Percentiles rank a stretch among this genome's conserved stretches.
phyloP scores from a whole-genome alignment of 2,113 vertebrate species.

The Camelus bactrianus region DNA sequence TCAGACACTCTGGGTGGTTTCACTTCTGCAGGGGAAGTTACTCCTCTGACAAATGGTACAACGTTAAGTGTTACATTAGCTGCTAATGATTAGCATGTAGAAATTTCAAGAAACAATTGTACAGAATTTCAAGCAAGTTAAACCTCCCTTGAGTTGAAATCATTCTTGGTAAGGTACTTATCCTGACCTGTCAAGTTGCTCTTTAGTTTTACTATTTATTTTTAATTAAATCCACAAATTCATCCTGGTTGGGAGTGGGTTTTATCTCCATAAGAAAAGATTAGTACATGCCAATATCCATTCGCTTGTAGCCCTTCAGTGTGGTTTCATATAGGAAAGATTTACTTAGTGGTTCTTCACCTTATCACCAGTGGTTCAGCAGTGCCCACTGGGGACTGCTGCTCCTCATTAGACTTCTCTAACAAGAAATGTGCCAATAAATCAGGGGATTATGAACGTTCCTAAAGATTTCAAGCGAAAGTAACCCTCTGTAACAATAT shows the following conservation, averaged over 20 bases:
- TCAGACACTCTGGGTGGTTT: slow-evolving; percentile 6
- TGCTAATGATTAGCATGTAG: slow-evolving; percentile 55
- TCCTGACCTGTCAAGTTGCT: slow-evolving; percentile 46
- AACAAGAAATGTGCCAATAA: slow-evolving; percentile 60
- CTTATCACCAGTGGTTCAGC: slow-evolving; percentile 55
- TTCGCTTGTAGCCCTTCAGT: background rate
- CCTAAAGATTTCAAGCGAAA: slow-evolving; percentile 25
- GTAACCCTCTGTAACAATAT: slow-evolving; percentile 43
- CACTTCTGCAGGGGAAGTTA: slow-evolving; percentile 11
- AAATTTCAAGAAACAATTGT: slow-evolving; percentile 62
- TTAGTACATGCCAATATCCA: slow-evolving; percentile 29
- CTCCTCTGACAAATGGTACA: slow-evolving; percentile 40
- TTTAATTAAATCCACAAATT: slow-evolving; percentile 78
- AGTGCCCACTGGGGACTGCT: slow-evolving; percentile 36
- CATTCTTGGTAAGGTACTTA: slow-evolving; percentile 62
- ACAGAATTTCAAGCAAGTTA: slow-evolving; percentile 57
- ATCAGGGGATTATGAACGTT: slow-evolving; percentile 62
- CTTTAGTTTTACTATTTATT: slow-evolving; percentile 76
- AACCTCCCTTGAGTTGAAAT: slow-evolving; percentile 65
- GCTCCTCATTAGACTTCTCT: slow-evolving; percentile 69
- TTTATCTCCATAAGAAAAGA: slow-evolving; percentile 68
- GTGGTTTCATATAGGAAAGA: slow-evolving; percentile 61
- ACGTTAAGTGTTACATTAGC: background rate
- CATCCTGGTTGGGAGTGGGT: slow-evolving; percentile 48
- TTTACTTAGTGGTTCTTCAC: slow-evolving; percentile 68